Evolutionary conservation across 2,888 invertebrate genomes (phyloP).

Genomic region (Aethes cnicana): DNA sequence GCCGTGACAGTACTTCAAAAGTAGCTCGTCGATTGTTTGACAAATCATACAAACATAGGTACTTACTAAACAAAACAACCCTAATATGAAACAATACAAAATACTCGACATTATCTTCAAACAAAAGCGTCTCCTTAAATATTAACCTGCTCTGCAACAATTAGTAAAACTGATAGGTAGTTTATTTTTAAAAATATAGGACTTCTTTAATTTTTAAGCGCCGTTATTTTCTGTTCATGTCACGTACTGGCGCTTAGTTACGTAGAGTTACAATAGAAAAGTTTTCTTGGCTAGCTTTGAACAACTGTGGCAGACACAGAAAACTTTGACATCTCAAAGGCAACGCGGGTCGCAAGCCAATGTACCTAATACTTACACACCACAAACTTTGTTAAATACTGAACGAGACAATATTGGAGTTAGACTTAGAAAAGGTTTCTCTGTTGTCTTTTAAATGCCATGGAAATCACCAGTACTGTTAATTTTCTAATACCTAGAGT

Average conservation of each 20-base stretch:
- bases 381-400: neutral
- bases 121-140: neutral
- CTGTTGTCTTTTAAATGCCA: too few species aligned
- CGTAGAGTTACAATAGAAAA: too few species aligned
- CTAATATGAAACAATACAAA: conserved; percentile 6
- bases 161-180: too few species aligned
- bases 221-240: conserved; percentile 16
- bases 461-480: neutral
- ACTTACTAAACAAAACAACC: conserved; percentile 19
- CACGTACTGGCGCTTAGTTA: too few species aligned
- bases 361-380: neutral
- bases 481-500: conserved; percentile 9
- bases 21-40: conserved; percentile 17
- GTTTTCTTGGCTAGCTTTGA: too few species aligned
- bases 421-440: too few species aligned
- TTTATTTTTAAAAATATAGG: too few species aligned
- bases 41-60: conserved; percentile 12
- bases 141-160: conserved; percentile 4
- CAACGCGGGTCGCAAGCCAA: conserved; percentile 7
- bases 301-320: conserved; percentile 5
- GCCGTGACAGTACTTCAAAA: conserved; percentile 26
- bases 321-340: conserved; percentile 19
- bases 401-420: too few species aligned
- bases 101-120: neutral
- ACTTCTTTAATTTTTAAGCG: too few species aligned